Base-by-base conservation (phyloP, 2,113 vertebrate species). In the Natator depressus region DNA sequence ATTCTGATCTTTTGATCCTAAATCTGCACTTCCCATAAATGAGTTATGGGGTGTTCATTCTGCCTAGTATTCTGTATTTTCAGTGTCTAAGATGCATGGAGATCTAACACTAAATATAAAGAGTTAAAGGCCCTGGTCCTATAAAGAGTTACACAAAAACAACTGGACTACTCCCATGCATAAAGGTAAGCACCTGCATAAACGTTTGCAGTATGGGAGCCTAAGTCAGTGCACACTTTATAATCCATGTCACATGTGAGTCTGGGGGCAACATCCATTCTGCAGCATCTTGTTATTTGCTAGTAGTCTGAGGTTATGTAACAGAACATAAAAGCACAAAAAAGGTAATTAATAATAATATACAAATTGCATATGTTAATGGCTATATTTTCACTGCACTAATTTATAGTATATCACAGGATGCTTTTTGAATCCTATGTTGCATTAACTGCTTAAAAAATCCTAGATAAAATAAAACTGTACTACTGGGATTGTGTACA, bases 1-100 rank as follows among this genome's bases (percentile, higher is more conserved):
- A 69, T 75, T 91, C 93, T 42, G 91, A 88, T 80, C 54, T 59
- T 87, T 90, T 88, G 91, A 82, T 93, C 87, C 88, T 85, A 93
- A 79, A 96, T 95, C 93, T 82, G 65, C 82, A 93, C 85, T 84
- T 92, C 96, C 94, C 93, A 94, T 96, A 90, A 93, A 92, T 90
- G 49, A 95, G 95, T 92, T 89, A 35, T 35, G 84, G 62, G 82
- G 69, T 25, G 46, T 54, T 93, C 38, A 10, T 82, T n/a, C 81
- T 87, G 92, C 87, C 62, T 82, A 10, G 19, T 13, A 25, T 27
- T 35, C 38, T 80, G 93, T 19, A 0, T 51, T 76, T 88, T 5
- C 82, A n/a, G 2, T 0, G 0, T 54, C 29, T 22, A 46, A 54
- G 72, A 9, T 16, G 1, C 50, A 0, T 82, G 72, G 55, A 50